These are phyloP conservation scores for Melipona quadrifasciata DNA, from an alignment of 1,140 invertebrate species.

Conservation along the genomic window DNA sequence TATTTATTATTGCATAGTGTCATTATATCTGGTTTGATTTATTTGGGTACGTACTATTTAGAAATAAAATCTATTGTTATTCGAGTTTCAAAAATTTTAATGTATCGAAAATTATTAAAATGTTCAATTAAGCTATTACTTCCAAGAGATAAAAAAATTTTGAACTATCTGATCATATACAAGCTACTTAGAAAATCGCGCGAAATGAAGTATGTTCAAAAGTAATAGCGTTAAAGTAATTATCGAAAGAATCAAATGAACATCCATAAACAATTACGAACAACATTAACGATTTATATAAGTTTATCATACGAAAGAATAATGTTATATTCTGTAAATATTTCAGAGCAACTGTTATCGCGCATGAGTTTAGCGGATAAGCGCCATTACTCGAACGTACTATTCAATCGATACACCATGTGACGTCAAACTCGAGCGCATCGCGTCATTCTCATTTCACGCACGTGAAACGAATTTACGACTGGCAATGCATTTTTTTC, in stretches of 20 bases:
- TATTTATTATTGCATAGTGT: neutral
- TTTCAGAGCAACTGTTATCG: neutral
- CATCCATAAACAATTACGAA: neutral
- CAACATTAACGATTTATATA: neutral
- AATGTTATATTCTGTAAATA: neutral
- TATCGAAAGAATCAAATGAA: neutral
- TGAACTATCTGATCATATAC: neutral
- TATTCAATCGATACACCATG: slow-evolving; percentile 78
- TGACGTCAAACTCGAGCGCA: slow-evolving; percentile 79
- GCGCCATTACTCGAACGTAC: neutral
- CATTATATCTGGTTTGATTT: neutral
- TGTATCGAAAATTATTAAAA: neutral
- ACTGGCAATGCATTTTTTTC: neutral
- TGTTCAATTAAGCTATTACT: neutral
- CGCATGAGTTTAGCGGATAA: slow-evolving; percentile 5
- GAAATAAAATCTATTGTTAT: too few species aligned
- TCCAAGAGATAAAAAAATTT: neutral
- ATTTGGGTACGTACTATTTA: neutral
- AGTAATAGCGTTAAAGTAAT: neutral
- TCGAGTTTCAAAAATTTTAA: neutral
- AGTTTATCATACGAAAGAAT: neutral
- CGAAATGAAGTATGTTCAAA: neutral
- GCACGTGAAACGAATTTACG: too few species aligned
- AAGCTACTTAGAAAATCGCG: neutral
- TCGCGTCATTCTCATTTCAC: slow-evolving; percentile 1